These are phyloP conservation scores for Diaphora mendica DNA, from an alignment of 2,888 invertebrate genomes.

Conservation along the genomic window DNA sequence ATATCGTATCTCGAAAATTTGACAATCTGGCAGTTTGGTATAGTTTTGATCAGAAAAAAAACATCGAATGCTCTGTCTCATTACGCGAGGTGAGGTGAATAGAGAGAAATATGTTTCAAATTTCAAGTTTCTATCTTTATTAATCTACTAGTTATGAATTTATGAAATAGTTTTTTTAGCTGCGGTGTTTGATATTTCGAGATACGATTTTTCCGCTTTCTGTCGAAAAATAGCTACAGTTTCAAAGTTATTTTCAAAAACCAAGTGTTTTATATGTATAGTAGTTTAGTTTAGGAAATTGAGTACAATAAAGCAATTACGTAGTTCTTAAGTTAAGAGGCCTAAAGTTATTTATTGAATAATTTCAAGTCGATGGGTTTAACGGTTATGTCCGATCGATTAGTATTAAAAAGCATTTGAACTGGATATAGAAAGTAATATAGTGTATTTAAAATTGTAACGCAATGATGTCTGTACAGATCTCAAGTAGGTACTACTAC, in stretches of 20 bases:
- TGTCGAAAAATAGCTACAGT: background rate
- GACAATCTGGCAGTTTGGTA: too few relatives aligned
- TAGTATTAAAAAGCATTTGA: conserved; percentile 50
- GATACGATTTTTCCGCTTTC: too few relatives aligned
- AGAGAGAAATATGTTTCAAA: too few relatives aligned
- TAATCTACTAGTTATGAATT: too few relatives aligned
- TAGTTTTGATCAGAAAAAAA: too few relatives aligned
- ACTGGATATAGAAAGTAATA: conserved; percentile 39
- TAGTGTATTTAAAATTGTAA: conserved; percentile 13
- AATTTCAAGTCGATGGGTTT: conserved; percentile 44
- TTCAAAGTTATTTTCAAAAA: conserved; percentile 29
- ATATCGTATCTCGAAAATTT: too few relatives aligned
- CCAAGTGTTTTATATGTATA: conserved; percentile 38
- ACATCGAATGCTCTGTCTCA: too few relatives aligned
- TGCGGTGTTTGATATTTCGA: too few relatives aligned
- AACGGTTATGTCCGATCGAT: conserved; percentile 34
- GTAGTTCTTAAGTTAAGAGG: conserved; percentile 62
- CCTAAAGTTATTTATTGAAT: conserved; percentile 68
- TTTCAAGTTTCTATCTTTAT: too few relatives aligned
- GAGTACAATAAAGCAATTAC: conserved; percentile 80
- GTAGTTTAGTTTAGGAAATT: conserved; percentile 62
- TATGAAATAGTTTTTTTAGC: too few relatives aligned
- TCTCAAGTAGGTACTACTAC: conserved; percentile 26
- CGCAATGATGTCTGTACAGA: conserved; percentile 24
- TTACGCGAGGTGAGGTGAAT: too few relatives aligned